Evolutionary conservation across 2,888 invertebrate genomes (phyloP), one percentile per base, ranked within the genome.

Genomic region (Leptinotarsa juncta): DNA sequence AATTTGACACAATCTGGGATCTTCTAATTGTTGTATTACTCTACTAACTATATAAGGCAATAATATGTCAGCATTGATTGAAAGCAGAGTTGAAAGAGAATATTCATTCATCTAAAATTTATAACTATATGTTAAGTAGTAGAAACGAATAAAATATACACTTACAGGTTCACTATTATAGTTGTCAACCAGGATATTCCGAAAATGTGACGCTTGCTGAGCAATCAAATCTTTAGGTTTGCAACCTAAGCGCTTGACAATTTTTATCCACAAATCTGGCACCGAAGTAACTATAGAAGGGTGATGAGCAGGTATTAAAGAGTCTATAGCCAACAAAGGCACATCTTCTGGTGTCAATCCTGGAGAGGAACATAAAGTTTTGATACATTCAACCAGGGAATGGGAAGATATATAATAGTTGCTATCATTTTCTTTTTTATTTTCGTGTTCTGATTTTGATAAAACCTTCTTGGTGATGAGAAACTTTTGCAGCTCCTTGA

Each of bases 261-360:
- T 90, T 77, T 90, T 92, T 67, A 90, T 86, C 97, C 97, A 97
- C 60, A 95, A 89, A 81, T 91, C 89, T 5, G 90, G 89, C 79
- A 90, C 89, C 42, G 90, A 88, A 26, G 88, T 88, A 32, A 90
- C 88, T 55, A 94, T 90, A 55, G 91, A 90, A 2, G 95, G 94
- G 87, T 96, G 94, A 87, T 97, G 96, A 68, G 93, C 91, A 60
- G 94, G 91, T 16, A 94, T 88, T 42, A 97, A 86, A 5, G 93
- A 89, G 74, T 93, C 93, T 72, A 94, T 85, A 0, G 92, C 92
- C 66, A 96, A 86, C 12, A 87, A 84, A 80, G 93, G 89, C 0
- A 91, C 89, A 84, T 94, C 93, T 79, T 87, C 86, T 4, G 74
- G 55, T 50, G 87, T 86, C 7, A 89, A 82, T 70, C 83, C 80